Evolutionary conservation across 2,888 invertebrate genomes (phyloP).

Genomic region (Heliconius ismenius): DNA sequence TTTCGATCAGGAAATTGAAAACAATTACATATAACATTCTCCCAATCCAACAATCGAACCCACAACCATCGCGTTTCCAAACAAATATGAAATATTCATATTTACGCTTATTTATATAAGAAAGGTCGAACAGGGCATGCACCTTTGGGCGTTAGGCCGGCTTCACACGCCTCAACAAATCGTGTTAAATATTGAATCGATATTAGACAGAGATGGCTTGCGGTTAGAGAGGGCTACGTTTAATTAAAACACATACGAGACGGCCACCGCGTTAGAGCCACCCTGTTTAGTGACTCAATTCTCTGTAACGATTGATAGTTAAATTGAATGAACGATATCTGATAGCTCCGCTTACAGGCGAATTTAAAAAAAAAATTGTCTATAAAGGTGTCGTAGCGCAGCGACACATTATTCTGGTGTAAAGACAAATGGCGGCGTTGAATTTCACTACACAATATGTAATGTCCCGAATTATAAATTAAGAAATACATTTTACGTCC

Average conservation of each 20-base stretch:
- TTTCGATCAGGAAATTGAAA: no score
- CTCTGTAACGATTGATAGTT: not conserved
- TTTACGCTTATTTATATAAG: slow-evolving; percentile 11
- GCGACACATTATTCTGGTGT: no score
- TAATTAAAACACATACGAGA: slow-evolving; percentile 38
- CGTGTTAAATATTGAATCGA: slow-evolving; percentile 45
- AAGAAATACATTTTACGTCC: no score
- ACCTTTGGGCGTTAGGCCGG: slow-evolving; percentile 42
- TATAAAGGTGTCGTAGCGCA: no score
- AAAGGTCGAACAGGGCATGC: slow-evolving; percentile 31
- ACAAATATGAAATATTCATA: slow-evolving; percentile 10
- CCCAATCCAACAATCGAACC: no score
- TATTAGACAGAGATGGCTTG: slow-evolving; percentile 36
- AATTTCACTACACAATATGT: no score
- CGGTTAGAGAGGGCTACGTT: slow-evolving; percentile 31
- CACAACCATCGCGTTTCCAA: not conserved
- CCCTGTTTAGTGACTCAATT: not conserved
- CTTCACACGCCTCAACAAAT: slow-evolving; percentile 43
- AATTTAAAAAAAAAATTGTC: not conserved
- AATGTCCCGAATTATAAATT: no score
- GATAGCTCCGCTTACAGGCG: not conserved
- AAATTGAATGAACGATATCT: no score
- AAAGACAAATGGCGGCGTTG: no score
- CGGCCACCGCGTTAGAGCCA: not conserved
- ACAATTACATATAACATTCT: no score